phyloP scores from a whole-genome alignment of 2,888 invertebrate genomes.

The Scaptomyza tumidula region DNA sequence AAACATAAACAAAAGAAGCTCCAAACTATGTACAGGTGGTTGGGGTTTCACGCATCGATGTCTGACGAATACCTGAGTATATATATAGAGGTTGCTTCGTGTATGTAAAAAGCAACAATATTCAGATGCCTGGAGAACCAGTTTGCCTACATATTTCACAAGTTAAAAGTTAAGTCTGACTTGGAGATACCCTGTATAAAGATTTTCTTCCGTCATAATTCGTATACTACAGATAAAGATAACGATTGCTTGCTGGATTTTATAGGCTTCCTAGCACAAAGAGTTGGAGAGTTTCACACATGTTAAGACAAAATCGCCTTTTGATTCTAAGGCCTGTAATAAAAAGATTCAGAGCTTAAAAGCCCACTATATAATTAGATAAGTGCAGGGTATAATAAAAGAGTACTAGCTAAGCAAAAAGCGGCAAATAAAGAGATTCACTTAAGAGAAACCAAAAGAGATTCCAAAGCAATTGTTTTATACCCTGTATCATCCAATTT shows the following conservation, averaged over 20 bases:
- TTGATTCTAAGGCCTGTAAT: neutral
- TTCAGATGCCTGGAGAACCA: constrained; percentile 6
- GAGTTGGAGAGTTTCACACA: no score
- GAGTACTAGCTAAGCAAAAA: neutral
- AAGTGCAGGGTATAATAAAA: constrained; percentile 1
- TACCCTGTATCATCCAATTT: neutral
- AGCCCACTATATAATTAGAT: neutral
- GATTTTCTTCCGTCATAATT: no score
- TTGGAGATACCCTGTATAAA: neutral
- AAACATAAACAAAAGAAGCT: constrained; percentile 1
- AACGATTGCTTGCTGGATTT: neutral
- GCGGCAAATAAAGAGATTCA: neutral
- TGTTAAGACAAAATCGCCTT: neutral
- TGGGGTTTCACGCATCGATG: neutral
- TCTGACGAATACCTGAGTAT: neutral
- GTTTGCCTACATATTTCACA: constrained; percentile 7
- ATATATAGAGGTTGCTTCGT: neutral
- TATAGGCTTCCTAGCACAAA: neutral
- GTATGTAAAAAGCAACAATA: neutral
- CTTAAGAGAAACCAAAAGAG: neutral
- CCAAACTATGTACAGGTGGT: neutral
- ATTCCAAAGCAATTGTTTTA: neutral
- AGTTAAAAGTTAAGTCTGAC: neutral
- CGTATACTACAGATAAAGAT: neutral
- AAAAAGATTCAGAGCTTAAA: neutral